These are phyloP conservation scores for Oenanthe oenanthe DNA, from an alignment of 2,113 vertebrate species.

Conservation along the genomic window DNA sequence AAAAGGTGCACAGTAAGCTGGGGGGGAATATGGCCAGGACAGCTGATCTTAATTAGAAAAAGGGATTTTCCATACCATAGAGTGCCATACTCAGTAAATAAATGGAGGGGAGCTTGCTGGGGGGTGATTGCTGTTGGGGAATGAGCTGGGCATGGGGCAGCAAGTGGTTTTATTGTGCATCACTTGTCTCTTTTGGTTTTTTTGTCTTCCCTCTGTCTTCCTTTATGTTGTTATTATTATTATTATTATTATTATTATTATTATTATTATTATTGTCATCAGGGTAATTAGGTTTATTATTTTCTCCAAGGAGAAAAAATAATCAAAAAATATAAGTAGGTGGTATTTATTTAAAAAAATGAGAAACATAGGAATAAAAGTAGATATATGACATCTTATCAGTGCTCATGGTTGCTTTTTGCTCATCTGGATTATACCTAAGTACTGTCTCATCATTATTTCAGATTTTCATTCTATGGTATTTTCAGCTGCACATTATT, in stretches of 20 bases:
- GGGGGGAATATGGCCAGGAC: not conserved
- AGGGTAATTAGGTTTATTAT: not conserved
- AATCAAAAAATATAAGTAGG: not conserved
- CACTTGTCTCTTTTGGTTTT: not conserved
- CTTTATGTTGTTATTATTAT: not conserved
- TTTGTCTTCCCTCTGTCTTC: not conserved
- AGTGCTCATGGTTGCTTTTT: not conserved
- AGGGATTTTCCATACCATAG: not conserved
- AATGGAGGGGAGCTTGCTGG: not conserved
- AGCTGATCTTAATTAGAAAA: not conserved
- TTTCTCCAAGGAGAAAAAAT: not conserved
- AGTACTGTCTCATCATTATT: not conserved
- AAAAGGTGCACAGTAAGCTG: not conserved
- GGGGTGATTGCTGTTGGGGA: not conserved
- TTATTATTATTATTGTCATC: not conserved
- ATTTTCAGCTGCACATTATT: not conserved
- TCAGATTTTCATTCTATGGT: not conserved
- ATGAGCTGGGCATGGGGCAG: no score
- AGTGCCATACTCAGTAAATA: not conserved
- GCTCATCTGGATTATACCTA: not conserved
- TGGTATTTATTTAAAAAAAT: not conserved
- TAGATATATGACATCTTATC: rapidly evolving
- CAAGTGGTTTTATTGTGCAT: not conserved
- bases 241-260: not conserved
- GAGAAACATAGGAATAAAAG: not conserved